Percentiles rank a stretch among this genome's conserved stretches.
These are phyloP conservation scores for Hippolais icterina DNA, from an alignment of 2,113 vertebrate species.

Conservation along the genomic window DNA sequence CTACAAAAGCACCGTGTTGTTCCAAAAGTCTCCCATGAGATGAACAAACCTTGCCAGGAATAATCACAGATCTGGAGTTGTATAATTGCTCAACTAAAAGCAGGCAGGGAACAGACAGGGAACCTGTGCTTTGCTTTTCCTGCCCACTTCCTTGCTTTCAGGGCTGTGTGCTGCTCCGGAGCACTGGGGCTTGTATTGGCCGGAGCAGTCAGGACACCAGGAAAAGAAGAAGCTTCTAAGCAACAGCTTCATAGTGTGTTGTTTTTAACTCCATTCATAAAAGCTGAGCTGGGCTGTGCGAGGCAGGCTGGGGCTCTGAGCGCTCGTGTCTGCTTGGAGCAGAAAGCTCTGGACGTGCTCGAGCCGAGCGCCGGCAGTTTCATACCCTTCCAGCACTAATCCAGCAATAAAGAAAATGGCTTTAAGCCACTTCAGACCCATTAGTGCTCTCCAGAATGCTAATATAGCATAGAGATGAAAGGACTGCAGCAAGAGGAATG, in stretches of 20 bases:
- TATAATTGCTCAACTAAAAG: conserved; percentile 8
- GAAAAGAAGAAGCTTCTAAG: neutral
- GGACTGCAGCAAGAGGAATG: neutral
- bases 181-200: neutral
- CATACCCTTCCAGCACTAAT: neutral
- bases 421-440: conserved; percentile 25
- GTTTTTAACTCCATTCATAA: conserved; percentile 61
- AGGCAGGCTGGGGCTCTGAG: neutral
- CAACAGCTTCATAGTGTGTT: conserved; percentile 2
- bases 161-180: neutral
- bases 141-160: neutral
- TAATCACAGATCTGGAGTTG: neutral
- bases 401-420: neutral
- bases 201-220: neutral
- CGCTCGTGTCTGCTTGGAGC: neutral
- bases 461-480: neutral
- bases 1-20: conserved; percentile 12
- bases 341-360: neutral
- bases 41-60: conserved; percentile 36
- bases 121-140: conserved; percentile 38
- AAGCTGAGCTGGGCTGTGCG: neutral
- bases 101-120: neutral
- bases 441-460: neutral
- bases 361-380: neutral
- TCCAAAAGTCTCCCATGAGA: conserved; percentile 47